Conservation (phyloP, 92 coral and sea anemone genomes). For the Epizoanthus illoricatus region DNA sequence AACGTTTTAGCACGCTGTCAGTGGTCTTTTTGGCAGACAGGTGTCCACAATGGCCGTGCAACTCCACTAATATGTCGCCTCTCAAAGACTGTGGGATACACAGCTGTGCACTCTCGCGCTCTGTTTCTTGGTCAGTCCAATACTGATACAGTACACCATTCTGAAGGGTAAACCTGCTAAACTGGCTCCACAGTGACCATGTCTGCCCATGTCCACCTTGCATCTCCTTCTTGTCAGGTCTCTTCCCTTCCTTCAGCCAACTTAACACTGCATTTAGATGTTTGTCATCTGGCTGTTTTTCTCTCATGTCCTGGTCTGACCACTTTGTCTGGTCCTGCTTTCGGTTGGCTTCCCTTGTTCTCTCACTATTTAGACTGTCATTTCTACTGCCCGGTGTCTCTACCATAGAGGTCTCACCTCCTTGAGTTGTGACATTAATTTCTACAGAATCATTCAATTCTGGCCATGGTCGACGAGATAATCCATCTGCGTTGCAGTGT, state of each 20-base stretch:
- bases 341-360: not conserved
- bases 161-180: constrained; percentile 34
- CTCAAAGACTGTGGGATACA: not conserved
- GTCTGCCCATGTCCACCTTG: constrained; percentile 43
- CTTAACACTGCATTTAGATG: constrained; percentile 13
- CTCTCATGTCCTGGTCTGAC: constrained; percentile 31
- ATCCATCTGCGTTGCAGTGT: constrained; percentile 37
- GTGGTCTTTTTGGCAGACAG: constrained; percentile 39
- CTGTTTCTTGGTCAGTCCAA: constrained; percentile 2
- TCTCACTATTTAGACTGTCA: constrained; percentile 11
- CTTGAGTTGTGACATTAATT: no score
- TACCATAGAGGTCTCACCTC: not conserved
- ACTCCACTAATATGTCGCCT: constrained; percentile 11
- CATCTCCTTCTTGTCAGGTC: constrained; percentile 42
- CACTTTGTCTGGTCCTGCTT: not conserved
- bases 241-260: constrained; percentile 50
- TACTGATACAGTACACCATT: not conserved
- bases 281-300: constrained; percentile 24
- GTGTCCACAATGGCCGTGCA: constrained; percentile 38
- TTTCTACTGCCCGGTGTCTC: constrained; percentile 28
- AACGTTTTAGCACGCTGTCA: constrained; percentile 39
- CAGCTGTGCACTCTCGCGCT: not conserved
- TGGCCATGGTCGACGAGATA: constrained; percentile 41
- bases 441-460: not conserved
- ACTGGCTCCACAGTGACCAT: constrained; percentile 56